Conservation (phyloP, 2,888 invertebrate genomes). For the Diabrotica balteata region DNA sequence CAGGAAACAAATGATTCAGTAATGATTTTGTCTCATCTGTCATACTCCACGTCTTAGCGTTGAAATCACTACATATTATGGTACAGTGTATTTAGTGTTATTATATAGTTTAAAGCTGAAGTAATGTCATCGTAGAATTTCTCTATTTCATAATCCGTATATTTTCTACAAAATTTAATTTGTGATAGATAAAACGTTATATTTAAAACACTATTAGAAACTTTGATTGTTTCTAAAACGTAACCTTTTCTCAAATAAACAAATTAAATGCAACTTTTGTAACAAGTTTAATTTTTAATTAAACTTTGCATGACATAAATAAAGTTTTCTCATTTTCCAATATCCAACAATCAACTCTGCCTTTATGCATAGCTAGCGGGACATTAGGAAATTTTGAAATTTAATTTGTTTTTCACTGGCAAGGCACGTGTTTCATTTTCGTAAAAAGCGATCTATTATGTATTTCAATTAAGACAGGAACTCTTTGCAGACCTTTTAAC, state of each 20-base stretch:
- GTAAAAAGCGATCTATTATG: conserved; percentile 17
- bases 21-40: too few relatives aligned
- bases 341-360: conserved; percentile 16
- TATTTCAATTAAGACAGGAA: conserved; percentile 22
- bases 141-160: too few relatives aligned
- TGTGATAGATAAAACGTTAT: too few relatives aligned
- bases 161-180: too few relatives aligned
- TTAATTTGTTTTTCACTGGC: conserved; percentile 22
- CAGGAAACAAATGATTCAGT: too few relatives aligned
- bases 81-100: too few relatives aligned
- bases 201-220: too few relatives aligned
- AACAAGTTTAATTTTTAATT: conserved; percentile 20
- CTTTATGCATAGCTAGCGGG: conserved; percentile 16
- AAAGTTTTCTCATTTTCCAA: conserved; percentile 27
- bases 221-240: too few relatives aligned
- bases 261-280: background rate
- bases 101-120: too few relatives aligned
- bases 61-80: too few relatives aligned
- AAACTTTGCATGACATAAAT: conserved; percentile 16
- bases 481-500: conserved; percentile 12
- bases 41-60: too few relatives aligned
- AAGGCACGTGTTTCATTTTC: conserved; percentile 23
- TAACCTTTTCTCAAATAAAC: background rate
- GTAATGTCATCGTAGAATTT: too few relatives aligned
- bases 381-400: conserved; percentile 20